Evolutionary conservation across 2,113 vertebrate genomes (phyloP).

Genomic region (Eleginops maclovinus): DNA sequence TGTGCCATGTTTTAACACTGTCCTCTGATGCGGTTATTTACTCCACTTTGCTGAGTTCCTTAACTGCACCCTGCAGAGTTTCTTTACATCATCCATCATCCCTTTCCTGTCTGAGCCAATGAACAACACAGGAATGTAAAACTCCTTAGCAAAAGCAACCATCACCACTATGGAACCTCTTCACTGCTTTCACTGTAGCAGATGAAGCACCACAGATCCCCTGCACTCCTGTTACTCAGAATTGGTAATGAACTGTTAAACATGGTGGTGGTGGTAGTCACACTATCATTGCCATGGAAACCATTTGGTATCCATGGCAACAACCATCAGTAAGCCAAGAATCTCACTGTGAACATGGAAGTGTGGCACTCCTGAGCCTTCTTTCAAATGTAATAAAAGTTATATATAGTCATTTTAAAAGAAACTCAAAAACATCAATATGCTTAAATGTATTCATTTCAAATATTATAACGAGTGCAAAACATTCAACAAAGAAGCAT

Average conservation of each 20-base stretch:
- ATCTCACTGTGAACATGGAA: constrained; percentile 2
- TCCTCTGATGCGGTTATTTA: too few relatives aligned
- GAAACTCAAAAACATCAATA: background rate
- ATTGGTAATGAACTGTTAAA: background rate
- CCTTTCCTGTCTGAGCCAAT: too few relatives aligned
- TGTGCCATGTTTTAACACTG: too few relatives aligned
- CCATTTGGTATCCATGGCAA: constrained; percentile 25
- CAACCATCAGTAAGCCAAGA: background rate
- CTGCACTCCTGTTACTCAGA: background rate
- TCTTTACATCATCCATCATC: background rate
- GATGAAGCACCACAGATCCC: background rate
- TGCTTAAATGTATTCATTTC: background rate
- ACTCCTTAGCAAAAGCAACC: too few relatives aligned
- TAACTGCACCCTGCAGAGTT: background rate
- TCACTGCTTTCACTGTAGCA: background rate
- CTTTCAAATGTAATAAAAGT: background rate
- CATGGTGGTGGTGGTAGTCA: background rate
- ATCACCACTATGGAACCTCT: too few relatives aligned
- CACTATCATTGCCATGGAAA: constrained; percentile 14
- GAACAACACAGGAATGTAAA: too few relatives aligned
- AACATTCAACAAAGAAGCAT: background rate
- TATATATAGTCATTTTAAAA: too few relatives aligned
- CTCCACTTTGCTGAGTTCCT: background rate
- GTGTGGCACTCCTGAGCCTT: background rate
- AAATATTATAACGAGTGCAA: background rate